These are phyloP conservation scores for Didymodactylos carnosus DNA, from an alignment of 2,888 invertebrate genomes.

Conservation along the genomic window DNA sequence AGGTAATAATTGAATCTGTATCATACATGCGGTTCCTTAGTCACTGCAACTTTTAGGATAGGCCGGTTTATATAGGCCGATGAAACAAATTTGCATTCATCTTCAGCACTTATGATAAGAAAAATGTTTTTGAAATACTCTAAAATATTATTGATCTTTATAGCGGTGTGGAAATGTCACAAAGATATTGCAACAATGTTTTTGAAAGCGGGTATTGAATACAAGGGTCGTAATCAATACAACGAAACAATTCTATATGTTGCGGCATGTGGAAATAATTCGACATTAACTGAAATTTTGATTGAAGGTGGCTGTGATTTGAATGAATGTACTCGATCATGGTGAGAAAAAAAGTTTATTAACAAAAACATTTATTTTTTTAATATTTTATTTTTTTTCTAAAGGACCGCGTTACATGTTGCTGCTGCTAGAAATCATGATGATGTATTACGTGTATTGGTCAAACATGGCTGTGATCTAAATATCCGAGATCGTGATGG, in stretches of 20 bases:
- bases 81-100: too few species aligned
- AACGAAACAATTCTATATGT: slow-evolving; percentile 9
- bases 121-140: background rate
- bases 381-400: too few species aligned
- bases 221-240: slow-evolving; percentile 7
- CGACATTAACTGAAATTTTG: slow-evolving; percentile 1
- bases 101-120: too few species aligned
- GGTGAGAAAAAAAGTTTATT: too few species aligned
- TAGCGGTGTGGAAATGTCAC: slow-evolving; percentile 11
- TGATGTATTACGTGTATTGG: background rate
- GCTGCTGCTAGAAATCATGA: slow-evolving; percentile 9
- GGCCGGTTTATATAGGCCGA: too few species aligned
- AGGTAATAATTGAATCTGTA: too few species aligned
- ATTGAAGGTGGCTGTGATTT: slow-evolving; percentile 6
- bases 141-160: background rate
- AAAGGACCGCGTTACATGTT: slow-evolving; percentile 7
- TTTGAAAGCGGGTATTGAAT: slow-evolving; percentile 10
- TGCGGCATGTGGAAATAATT: slow-evolving; percentile 10
- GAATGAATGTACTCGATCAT: slow-evolving; percentile 2
- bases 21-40: too few species aligned
- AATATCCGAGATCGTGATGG: slow-evolving; percentile 3
- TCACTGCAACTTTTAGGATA: too few species aligned
- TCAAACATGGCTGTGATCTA: slow-evolving; percentile 8
- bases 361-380: too few species aligned
- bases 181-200: slow-evolving; percentile 5